Conservation (phyloP, 2,797 vertebrate species). For the Crax fasciolata region DNA sequence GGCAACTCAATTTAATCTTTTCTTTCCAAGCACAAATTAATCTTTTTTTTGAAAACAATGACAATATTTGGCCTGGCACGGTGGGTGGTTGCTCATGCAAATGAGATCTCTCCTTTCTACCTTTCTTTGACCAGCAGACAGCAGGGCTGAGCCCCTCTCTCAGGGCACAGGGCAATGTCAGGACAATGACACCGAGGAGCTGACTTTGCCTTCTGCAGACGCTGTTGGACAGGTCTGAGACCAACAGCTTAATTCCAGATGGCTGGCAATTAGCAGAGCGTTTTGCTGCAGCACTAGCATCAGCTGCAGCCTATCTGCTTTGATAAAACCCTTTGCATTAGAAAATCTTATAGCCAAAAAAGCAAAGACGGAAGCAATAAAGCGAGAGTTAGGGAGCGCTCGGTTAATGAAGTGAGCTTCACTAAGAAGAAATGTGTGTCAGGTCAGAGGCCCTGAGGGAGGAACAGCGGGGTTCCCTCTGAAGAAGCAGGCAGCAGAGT, state of each 20-base stretch:
- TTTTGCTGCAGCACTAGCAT: constrained; percentile 5
- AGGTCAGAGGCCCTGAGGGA: constrained; percentile 22
- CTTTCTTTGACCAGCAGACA: not conserved
- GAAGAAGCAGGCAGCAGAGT: not conserved
- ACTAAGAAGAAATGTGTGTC: constrained; percentile 1
- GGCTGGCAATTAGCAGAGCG: not conserved
- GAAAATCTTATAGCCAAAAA: not conserved
- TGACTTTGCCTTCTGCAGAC: not conserved
- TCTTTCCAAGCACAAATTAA: constrained; percentile 40
- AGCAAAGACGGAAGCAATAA: not conserved
- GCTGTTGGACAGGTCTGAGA: not conserved
- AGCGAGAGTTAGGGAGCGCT: not conserved
- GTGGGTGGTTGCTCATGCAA: constrained; percentile 42
- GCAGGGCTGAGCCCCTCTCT: not conserved
- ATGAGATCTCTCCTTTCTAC: not conserved
- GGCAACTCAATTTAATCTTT: constrained; percentile 23
- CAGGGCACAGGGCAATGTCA: not conserved
- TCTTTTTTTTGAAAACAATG: constrained; percentile 33
- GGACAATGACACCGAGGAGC: not conserved
- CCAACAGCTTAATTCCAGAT: not conserved
- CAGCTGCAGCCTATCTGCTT: constrained; percentile 18
- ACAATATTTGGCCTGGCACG: constrained; percentile 30
- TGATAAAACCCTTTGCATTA: constrained; percentile 14
- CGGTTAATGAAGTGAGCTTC: constrained; percentile 46
- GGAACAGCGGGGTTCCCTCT: not conserved